Evolutionary conservation across 53 echinoderm and acorn worm species (phyloP).

Genomic region (Pentamera pediparva): DNA sequence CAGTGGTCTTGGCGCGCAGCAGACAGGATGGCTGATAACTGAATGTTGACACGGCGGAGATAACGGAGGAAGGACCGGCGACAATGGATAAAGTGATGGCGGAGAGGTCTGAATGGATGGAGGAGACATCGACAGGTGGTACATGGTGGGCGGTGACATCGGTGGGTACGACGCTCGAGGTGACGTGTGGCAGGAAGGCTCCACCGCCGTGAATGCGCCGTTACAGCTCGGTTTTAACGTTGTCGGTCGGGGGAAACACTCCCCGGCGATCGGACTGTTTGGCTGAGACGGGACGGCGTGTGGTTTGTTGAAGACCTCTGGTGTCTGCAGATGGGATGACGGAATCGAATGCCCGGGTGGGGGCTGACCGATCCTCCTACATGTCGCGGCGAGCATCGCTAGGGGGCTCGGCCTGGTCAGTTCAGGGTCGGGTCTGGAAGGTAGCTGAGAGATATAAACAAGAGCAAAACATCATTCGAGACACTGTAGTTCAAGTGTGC

Average conservation of each 20-base stretch:
- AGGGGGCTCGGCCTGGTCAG: conserved; percentile 62
- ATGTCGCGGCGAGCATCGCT: conserved; percentile 75
- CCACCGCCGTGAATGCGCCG: background rate
- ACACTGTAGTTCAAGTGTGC: no score
- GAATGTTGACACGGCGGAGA: background rate
- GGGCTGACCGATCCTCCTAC: conserved; percentile 63
- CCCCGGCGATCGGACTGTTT: background rate
- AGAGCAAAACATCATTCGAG: no score
- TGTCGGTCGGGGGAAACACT: background rate
- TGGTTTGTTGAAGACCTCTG: background rate
- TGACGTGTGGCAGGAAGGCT: background rate
- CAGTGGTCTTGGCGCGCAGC: background rate
- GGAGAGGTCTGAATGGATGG: no score
- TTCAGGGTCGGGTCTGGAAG: conserved; percentile 32
- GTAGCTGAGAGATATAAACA: conserved; percentile 42
- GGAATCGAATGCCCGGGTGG: conserved; percentile 12
- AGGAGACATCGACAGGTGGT: no score
- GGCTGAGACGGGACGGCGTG: conserved; percentile 2
- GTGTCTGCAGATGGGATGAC: conserved; percentile 11
- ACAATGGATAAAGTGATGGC: background rate
- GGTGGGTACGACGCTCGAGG: no score
- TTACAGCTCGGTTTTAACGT: background rate
- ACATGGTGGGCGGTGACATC: no score
- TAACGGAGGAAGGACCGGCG: background rate
- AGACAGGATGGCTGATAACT: background rate